Evolutionary conservation across 92 coral and sea anemone genomes (phyloP).

Genomic region (Micromussa lordhowensis): DNA sequence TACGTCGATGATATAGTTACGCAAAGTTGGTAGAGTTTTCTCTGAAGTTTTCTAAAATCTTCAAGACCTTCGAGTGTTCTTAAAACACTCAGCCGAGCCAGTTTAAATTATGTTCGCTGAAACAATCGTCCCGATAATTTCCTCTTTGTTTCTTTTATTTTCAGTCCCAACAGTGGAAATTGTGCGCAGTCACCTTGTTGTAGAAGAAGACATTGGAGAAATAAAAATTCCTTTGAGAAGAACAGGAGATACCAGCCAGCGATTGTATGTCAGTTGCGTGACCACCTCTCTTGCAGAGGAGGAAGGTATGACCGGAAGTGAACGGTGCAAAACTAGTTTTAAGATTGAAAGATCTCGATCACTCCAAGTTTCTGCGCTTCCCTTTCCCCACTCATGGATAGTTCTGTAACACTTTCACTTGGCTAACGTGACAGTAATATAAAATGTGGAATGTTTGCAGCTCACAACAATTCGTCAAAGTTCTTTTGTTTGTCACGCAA

Average conservation of each 20-base stretch:
- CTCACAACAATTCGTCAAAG: neutral
- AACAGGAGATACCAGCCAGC: constrained; percentile 73
- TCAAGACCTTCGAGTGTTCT: neutral
- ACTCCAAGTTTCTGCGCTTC: neutral
- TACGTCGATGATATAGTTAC: too few relatives aligned
- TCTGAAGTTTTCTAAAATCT: neutral
- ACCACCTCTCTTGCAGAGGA: constrained; percentile 51
- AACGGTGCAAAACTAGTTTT: neutral
- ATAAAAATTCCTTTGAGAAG: constrained; percentile 68
- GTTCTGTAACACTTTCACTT: neutral
- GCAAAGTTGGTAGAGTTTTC: neutral
- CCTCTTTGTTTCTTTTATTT: neutral
- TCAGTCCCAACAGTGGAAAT: constrained; percentile 78
- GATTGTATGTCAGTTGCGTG: constrained; percentile 64
- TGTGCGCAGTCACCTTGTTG: constrained; percentile 58
- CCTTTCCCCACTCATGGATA: neutral
- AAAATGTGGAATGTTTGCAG: neutral
- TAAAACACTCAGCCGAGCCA: too few relatives aligned
- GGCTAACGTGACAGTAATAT: neutral
- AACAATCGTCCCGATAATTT: neutral
- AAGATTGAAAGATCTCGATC: neutral
- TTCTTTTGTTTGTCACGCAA: neutral
- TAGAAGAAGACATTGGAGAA: constrained; percentile 75
- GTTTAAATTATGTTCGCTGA: neutral
- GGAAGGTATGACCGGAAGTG: neutral